Conservation (phyloP, 1,140 invertebrate species). For the Drosophila teissieri region DNA sequence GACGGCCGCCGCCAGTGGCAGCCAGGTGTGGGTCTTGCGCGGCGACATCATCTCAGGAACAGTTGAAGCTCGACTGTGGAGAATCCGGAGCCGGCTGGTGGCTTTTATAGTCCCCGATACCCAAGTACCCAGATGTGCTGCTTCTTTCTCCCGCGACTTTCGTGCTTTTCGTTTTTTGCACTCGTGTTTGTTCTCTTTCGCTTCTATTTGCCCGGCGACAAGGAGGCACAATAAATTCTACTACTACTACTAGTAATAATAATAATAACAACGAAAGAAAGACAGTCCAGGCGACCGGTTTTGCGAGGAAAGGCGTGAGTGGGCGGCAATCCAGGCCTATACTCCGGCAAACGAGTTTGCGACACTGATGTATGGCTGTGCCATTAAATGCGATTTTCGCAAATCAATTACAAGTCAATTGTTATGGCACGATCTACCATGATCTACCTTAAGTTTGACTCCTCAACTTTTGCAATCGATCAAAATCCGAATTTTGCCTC, state of each 20-base stretch:
- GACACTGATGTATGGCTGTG: not conserved
- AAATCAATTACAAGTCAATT: not conserved
- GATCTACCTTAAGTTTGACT: slow-evolving; percentile 27
- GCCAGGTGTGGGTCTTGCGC: slow-evolving; percentile 13
- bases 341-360: slow-evolving; percentile 4
- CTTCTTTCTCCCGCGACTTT: not conserved
- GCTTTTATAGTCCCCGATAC: slow-evolving; percentile 50
- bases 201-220: slow-evolving; percentile 1
- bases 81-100: slow-evolving; percentile 53
- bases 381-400: not conserved
- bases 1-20: slow-evolving; percentile 32
- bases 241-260: slow-evolving; percentile 13
- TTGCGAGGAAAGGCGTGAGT: not conserved
- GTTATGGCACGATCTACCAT: slow-evolving; percentile 1
- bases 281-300: slow-evolving; percentile 17
- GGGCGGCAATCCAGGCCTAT: slow-evolving; percentile 8
- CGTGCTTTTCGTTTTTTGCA: slow-evolving; percentile 4
- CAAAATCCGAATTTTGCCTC: not conserved
- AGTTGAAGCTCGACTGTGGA: slow-evolving; percentile 63
- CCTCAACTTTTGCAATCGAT: not conserved
- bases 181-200: slow-evolving; percentile 24
- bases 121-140: not conserved
- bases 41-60: slow-evolving; percentile 35
- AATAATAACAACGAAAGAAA: slow-evolving; percentile 16
- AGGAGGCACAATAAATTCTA: slow-evolving; percentile 15